These are phyloP conservation scores for Turdus rufiventris DNA, from an alignment of 2,113 vertebrate genomes.

Conservation along the genomic window DNA sequence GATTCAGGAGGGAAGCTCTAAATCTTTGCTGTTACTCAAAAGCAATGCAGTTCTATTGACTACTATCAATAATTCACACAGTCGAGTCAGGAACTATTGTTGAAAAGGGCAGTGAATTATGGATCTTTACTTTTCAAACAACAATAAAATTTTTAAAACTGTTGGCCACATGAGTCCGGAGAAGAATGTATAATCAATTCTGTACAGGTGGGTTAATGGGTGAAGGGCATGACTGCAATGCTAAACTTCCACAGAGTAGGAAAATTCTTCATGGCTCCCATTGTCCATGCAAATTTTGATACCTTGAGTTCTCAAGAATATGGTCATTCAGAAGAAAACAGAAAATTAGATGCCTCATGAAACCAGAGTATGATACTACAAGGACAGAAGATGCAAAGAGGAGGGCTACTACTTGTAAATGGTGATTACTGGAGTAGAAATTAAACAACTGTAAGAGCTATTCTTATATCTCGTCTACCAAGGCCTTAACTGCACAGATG, in stretches of 20 bases:
- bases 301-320: not conserved
- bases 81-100: not conserved
- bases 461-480: not conserved
- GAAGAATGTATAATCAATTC: not conserved
- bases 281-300: not conserved
- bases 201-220: not conserved
- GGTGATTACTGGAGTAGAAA: not conserved
- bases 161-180: not conserved
- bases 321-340: not conserved
- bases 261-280: not conserved
- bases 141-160: not conserved
- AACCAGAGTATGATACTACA: not conserved
- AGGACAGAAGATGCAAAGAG: not conserved
- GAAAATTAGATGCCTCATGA: not conserved
- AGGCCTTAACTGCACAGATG: not conserved
- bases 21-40: not conserved
- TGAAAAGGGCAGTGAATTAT: constrained; percentile 6
- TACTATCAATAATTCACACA: not conserved
- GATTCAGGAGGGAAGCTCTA: not conserved
- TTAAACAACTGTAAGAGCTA: not conserved
- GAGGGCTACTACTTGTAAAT: not conserved
- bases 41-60: not conserved
- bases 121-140: not conserved
- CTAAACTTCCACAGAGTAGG: not conserved
- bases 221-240: not conserved